Evolutionary conservation across 2,888 invertebrate genomes (phyloP).

Genomic region (Lasius platythorax): DNA sequence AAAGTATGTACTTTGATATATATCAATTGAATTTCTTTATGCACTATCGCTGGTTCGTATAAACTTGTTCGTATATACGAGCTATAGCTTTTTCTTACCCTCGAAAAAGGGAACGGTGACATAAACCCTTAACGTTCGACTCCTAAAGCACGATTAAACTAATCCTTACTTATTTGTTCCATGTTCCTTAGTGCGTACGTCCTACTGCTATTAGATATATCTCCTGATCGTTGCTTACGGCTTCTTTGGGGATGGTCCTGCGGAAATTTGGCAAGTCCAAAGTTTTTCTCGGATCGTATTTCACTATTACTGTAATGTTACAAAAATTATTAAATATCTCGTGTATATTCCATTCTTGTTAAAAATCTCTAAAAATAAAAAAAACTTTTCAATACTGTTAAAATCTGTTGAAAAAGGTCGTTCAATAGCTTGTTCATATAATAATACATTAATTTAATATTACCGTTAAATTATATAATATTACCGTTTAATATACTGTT

Average conservation of each 20-base stretch:
- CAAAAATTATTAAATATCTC: not conserved
- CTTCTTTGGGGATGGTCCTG: conserved; percentile 75
- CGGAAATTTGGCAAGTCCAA: conserved; percentile 65
- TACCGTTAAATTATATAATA: too few relatives aligned
- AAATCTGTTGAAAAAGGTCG: not conserved
- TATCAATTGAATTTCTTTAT: conserved; percentile 33
- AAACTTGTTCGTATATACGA: conserved; percentile 11
- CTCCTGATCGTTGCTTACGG: conserved; percentile 82
- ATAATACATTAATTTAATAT: not conserved
- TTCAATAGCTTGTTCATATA: not conserved
- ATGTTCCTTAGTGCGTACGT: conserved; percentile 65
- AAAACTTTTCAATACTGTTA: not conserved
- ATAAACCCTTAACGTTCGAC: conserved; percentile 66
- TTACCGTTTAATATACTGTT: too few relatives aligned
- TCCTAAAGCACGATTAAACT: conserved; percentile 83
- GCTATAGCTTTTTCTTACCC: conserved; percentile 49
- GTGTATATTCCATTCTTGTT: not conserved
- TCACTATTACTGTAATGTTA: not conserved
- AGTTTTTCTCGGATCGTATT: conserved; percentile 20
- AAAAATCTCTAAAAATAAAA: not conserved
- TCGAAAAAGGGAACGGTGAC: conserved; percentile 60
- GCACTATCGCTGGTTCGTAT: conserved; percentile 27
- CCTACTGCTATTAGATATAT: conserved; percentile 63
- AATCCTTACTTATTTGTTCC: conserved; percentile 83
- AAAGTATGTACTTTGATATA: not conserved